Conservation (phyloP, 2,888 invertebrate species). For the Scaptomyza reducta region DNA sequence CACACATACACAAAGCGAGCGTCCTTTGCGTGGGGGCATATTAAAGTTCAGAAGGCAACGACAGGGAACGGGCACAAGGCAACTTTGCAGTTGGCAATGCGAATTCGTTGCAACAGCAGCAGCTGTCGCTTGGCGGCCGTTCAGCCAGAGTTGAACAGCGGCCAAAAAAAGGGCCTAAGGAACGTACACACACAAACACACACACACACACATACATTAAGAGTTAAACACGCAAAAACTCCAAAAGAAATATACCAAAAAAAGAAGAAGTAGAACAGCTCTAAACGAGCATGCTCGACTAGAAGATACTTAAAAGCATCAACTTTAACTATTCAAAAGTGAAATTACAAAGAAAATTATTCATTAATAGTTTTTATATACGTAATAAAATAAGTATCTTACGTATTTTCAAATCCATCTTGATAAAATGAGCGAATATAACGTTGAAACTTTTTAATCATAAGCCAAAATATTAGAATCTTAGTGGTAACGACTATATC, state of each 20-base stretch:
- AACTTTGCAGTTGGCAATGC: constrained; percentile 46
- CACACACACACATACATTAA: constrained; percentile 1
- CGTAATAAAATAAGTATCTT: no score
- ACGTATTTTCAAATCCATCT: no score
- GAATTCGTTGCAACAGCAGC: constrained; percentile 31
- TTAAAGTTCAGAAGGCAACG: constrained; percentile 45
- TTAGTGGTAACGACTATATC: no score
- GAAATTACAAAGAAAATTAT: no score
- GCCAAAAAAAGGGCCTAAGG: constrained; percentile 58
- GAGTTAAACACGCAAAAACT: constrained; percentile 20
- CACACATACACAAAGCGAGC: constrained; percentile 1
- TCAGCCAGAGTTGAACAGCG: constrained; percentile 56
- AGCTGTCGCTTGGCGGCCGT: constrained; percentile 55
- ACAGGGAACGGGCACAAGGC: constrained; percentile 22
- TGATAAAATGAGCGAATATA: no score
- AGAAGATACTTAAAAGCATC: neutral
- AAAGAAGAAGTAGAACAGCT: neutral
- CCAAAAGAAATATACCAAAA: constrained; percentile 19
- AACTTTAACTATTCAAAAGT: neutral
- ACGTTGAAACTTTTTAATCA: no score
- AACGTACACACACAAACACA: constrained; percentile 42
- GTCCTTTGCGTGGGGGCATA: constrained; percentile 10
- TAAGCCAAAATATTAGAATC: no score
- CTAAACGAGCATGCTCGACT: neutral
- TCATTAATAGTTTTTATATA: no score